Base-by-base conservation (phyloP, 2,797 vertebrate genomes). In the Sebastes alutus region DNA sequence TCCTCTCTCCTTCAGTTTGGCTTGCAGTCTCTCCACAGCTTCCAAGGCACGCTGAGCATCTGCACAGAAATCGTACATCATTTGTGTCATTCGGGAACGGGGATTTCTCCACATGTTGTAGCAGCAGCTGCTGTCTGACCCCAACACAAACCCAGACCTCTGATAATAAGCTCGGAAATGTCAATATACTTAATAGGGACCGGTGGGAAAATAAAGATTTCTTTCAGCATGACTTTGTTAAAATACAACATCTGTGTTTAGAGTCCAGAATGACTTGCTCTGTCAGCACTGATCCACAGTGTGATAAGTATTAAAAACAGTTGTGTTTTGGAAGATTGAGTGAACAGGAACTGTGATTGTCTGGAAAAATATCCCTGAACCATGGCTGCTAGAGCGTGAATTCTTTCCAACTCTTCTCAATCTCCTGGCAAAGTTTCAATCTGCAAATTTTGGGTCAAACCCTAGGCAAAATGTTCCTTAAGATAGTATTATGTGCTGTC, bases 1-100 rank as follows among this genome's bases (percentile, higher is more conserved):
- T 56, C 97, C 98, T 78, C 96, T 94, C 89, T 97, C 97, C 72
- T 96, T 96, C 75, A 99, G 93, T 87, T 97, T 98, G 83, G 93
- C 93, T 88, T 98, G 98, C 71, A 99, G 95, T 62, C 98, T 96
- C 81, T 97, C 98, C 89, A 98, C 96, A 49, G 98, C 98, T 94
- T 97, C 96, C 88, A 99, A 94, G 83, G 97, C 98, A 88, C 93
- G 90, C 88, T 95, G 96, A 54, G 95, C 96, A 91, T 99, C 98
- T 98, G 92, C 14, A 87, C 61, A 82, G 67, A 81, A 25, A 90
- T 29, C 59, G 18, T 63, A 70, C 29, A 54, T 74, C 49, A 49
- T 81, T 59, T 35, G 66, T 78, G 64, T 73, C 71, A 80, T 49
- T 68, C 33, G 22, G 67, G 71, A 75, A 65, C 46, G 56, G 61